Evolutionary conservation across 2,797 vertebrate genomes (phyloP), one percentile per base, ranked within the genome.

Genomic region (Artibeus lituratus): DNA sequence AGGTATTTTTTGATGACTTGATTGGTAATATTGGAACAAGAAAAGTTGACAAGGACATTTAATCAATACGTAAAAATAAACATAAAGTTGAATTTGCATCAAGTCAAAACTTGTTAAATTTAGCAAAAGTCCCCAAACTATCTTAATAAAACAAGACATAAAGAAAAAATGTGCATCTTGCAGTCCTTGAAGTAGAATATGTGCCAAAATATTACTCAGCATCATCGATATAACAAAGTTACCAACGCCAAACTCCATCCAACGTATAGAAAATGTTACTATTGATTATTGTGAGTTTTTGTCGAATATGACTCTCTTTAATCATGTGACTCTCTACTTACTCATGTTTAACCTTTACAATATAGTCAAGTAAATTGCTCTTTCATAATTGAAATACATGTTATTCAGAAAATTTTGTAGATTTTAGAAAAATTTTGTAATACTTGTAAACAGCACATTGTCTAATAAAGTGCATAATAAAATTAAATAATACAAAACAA

Each of bases 401-500:
- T 65, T 42, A 16, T 91, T 87, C 29, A 93, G 16, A 93, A 39
- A 10, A 73, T 3, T 49, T 9, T 74, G 24, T 84, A 82, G 69
- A 22, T 91, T 3, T 29, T 73, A 81, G 70, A 73, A 94, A 88
- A 57, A 78, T n/a, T n/a, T 9, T 35, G 35, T 8, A 94, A 94
- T 0, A 9, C 53, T 96, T 95, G 11, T 0, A 91, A 89, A 90
- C 95, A 87, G 32, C 0, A 24, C 8, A 51, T 82, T 91, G 65
- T 16, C 37, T 96, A 90, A 96, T 87, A 91, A 90, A 96, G 62
- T 51, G 47, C 55, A 4, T 95, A 94, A 55, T 86, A 91, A 72
- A 90, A 51, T 74, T 53, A 95, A 97, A 84, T 7, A 57, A 15
- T 44, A 59, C 49, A 44, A 91, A 96, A 74, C 10, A 76, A 76